Evolutionary conservation across 2,113 vertebrate genomes (phyloP), one percentile per base, ranked within the genome.

Genomic region (Mellivora capensis): DNA sequence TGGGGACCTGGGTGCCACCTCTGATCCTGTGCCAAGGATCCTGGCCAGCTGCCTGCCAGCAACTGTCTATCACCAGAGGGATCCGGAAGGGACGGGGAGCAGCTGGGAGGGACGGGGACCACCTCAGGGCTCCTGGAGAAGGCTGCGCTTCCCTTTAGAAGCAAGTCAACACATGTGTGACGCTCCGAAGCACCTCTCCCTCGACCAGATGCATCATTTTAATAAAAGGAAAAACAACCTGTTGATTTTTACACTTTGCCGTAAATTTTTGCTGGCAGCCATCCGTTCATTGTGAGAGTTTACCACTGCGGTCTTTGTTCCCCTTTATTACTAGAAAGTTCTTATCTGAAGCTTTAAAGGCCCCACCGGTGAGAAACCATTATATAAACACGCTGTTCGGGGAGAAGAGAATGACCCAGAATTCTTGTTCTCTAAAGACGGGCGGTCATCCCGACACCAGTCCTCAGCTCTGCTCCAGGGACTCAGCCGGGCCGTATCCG

Each of bases 131-230:
- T 44, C 67, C 17, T 4, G 29, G 20, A 54, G 47, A 27, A 72
- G 64, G 67, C 39, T 29, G 85, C 0, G 0, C 49, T 17, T 31
- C 17, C 4, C 49, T 4, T 20, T 0, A 4, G 29, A 2, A 59
- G 82, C 20, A 64, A 34, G 39, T 21, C 69, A 37, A 7, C 57
- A 42, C 39, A 4, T 72, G n/a, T 1, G 0, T 8, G 4, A 27
- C 29, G 3, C 52, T 4, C 72, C 23, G 3, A 34, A 39, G 42
- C 13, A 18, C 11, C 17, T 2, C 39, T 52, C 21, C 67, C 29
- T 37, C 29, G 17, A n/a, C 44, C 10, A 3, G 34, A 44, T 34
- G 6, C 61, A 4, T 42, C 12, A 1, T 44, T 17, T 25, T 34
- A 2, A 31, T 74, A 39, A 91, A 87, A 69, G 21, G 29, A 47